Evolutionary conservation across 2,113 vertebrate genomes (phyloP).

Genomic region (Equus quagga): DNA sequence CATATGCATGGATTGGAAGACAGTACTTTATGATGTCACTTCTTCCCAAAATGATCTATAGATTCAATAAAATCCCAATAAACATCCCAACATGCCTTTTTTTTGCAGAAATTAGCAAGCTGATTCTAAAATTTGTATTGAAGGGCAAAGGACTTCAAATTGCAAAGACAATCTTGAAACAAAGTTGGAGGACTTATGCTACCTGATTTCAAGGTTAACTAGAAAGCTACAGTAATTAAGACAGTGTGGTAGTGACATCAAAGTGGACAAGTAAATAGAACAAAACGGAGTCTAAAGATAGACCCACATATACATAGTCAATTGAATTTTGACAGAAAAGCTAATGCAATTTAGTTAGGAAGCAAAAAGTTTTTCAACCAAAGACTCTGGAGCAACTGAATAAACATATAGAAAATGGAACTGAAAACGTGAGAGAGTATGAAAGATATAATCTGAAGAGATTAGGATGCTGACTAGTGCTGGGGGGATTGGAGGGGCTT

Average conservation of each 20-base stretch:
- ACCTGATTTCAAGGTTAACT: conserved; percentile 50
- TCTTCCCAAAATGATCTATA: background rate
- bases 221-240: conserved; percentile 13
- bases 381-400: conserved; percentile 12
- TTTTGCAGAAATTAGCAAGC: background rate
- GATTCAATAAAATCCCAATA: background rate
- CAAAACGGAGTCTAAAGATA: background rate
- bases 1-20: background rate
- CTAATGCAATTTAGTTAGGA: background rate
- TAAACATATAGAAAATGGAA: conserved; percentile 31
- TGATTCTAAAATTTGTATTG: conserved; percentile 22
- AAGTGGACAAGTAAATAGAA: background rate
- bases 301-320: background rate
- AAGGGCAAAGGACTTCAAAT: background rate
- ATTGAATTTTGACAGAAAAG: conserved; percentile 32
- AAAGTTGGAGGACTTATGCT: background rate
- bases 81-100: conserved; percentile 13
- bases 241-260: background rate
- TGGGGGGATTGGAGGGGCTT: background rate
- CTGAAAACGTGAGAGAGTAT: background rate
- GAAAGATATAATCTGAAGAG: background rate
- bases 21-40: background rate
- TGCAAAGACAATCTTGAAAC: background rate
- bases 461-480: background rate
- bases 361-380: conserved; percentile 28